Percentiles rank a stretch among this genome's conserved stretches.
These are phyloP conservation scores for Drosophila algonquin DNA, from an alignment of 2,888 invertebrate genomes.

Conservation along the genomic window DNA sequence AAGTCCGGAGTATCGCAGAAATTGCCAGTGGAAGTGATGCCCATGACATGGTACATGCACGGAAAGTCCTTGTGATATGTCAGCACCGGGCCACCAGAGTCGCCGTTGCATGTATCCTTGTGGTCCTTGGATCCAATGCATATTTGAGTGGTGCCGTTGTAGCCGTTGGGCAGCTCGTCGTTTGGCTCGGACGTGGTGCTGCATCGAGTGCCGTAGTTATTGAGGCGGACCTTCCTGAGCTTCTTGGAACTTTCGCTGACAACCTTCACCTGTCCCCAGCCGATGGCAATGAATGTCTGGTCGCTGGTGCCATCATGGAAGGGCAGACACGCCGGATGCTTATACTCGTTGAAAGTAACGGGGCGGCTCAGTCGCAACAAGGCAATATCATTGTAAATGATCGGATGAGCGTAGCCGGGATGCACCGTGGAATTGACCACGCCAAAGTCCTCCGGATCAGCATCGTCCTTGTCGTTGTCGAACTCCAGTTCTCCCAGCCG, in stretches of 20 bases:
- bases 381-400: slow-evolving; percentile 86
- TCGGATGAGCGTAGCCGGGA: slow-evolving; percentile 81
- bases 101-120: slow-evolving; percentile 77
- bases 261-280: slow-evolving; percentile 84
- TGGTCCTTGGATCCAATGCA: slow-evolving; percentile 70
- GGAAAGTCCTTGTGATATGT: slow-evolving; percentile 61
- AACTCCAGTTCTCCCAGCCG: slow-evolving; percentile 81
- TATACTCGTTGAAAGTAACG: slow-evolving; percentile 82
- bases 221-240: slow-evolving; percentile 85
- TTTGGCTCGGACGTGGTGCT: slow-evolving; percentile 18
- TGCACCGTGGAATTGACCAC: slow-evolving; percentile 80
- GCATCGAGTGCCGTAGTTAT: slow-evolving; percentile 75
- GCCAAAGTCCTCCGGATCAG: slow-evolving; percentile 74
- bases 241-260: slow-evolving; percentile 75
- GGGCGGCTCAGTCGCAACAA: slow-evolving; percentile 83
- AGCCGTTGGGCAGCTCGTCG: slow-evolving; percentile 63
- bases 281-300: slow-evolving; percentile 82
- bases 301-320: slow-evolving; percentile 43
- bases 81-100: slow-evolving; percentile 78
- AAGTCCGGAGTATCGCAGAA: slow-evolving; percentile 69
- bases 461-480: slow-evolving; percentile 68
- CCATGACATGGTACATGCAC: slow-evolving; percentile 75
- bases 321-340: slow-evolving; percentile 85
- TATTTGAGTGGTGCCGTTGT: slow-evolving; percentile 61
- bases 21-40: slow-evolving; percentile 70